These are phyloP conservation scores for Thripadectes ignobilis DNA, from an alignment of 2,797 vertebrate genomes.

Conservation along the genomic window DNA sequence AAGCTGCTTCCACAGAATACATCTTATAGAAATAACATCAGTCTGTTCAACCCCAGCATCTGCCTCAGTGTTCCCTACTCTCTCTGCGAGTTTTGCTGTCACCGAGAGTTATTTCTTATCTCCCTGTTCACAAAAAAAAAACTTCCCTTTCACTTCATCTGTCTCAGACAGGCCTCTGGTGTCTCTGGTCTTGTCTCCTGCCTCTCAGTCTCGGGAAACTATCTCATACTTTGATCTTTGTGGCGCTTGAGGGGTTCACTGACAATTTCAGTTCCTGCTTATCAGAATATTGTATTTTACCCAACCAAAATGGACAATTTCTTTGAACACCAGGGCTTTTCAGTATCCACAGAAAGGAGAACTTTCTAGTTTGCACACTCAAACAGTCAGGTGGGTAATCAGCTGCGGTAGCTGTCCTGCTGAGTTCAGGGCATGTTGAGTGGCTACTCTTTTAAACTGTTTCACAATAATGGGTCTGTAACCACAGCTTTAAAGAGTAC, in stretches of 20 bases:
- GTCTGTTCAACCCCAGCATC: not conserved
- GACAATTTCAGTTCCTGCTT: not conserved
- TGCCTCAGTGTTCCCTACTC: not conserved
- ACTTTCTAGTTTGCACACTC: not conserved
- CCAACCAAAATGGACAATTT: not conserved
- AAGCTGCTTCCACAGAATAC: not conserved
- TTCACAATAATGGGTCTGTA: not conserved
- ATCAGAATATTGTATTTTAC: not conserved
- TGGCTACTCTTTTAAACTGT: not conserved
- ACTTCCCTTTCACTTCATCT: not conserved
- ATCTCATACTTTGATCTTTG: not conserved
- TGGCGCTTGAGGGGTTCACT: not conserved
- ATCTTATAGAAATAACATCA: not conserved
- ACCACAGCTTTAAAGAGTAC: not conserved
- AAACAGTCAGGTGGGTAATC: not conserved
- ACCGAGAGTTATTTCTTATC: not conserved
- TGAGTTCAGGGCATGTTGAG: not conserved
- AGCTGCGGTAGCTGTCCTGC: not conserved
- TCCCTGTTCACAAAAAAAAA: not conserved
- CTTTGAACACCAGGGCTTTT: not conserved
- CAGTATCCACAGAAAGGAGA: not conserved
- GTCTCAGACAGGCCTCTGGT: not conserved
- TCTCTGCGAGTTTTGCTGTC: not conserved
- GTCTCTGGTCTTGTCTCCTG: not conserved
- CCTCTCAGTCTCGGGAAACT: not conserved